Evolutionary conservation across 1,140 invertebrate species (phyloP).

Genomic region (Lucilia cuprina): DNA sequence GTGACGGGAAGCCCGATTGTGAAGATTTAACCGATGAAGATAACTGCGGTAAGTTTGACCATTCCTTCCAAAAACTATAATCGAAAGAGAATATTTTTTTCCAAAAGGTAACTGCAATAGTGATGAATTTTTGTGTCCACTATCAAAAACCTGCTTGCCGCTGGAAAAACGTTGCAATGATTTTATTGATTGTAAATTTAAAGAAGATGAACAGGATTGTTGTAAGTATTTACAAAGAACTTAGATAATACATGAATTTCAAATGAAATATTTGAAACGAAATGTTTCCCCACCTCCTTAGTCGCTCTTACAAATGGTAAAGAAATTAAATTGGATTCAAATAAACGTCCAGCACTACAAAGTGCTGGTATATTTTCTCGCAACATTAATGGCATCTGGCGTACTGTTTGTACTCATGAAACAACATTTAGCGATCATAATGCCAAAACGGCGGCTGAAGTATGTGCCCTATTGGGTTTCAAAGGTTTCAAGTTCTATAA

Average conservation of each 20-base stretch:
- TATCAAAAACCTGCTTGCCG: conserved; percentile 67
- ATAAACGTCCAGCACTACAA: conserved; percentile 67
- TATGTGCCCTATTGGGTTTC: conserved; percentile 55
- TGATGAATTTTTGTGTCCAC: conserved; percentile 51
- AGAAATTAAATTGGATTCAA: conserved; percentile 67
- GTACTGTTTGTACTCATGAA: conserved; percentile 67
- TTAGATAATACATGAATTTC: neutral
- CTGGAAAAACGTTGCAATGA: conserved; percentile 69
- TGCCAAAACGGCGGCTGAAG: conserved; percentile 44
- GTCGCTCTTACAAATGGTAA: conserved; percentile 72
- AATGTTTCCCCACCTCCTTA: conserved; percentile 51
- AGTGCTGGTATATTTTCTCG: conserved; percentile 69
- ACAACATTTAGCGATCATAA: conserved; percentile 51
- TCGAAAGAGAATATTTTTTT: neutral
- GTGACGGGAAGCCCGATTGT: conserved; percentile 82
- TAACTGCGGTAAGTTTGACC: conserved; percentile 68
- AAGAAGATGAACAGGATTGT: conserved; percentile 78
- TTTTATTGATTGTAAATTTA: conserved; percentile 68
- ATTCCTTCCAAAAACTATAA: neutral
- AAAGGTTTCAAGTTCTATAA: conserved; percentile 52
- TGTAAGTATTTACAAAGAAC: conserved; percentile 64
- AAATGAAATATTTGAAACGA: neutral
- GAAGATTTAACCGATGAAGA: conserved; percentile 77
- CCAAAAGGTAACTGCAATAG: conserved; percentile 44
- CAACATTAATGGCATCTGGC: conserved; percentile 68